phyloP scores from a whole-genome alignment of 2,797 vertebrate genomes.

The Lindbergichthys nudifrons region DNA sequence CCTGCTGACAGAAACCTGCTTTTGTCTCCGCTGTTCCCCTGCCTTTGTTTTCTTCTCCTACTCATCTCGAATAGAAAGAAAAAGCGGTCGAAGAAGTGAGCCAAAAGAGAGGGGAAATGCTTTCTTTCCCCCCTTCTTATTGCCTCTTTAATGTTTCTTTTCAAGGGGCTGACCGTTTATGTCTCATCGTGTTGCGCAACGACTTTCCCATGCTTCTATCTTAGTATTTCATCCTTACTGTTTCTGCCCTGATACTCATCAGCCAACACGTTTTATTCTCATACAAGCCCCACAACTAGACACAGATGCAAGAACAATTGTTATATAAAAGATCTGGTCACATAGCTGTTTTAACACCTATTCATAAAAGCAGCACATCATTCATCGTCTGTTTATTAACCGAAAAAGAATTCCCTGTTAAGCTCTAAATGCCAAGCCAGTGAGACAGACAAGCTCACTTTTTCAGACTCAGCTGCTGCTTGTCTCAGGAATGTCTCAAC shows the following conservation, averaged over 20 bases:
- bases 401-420: slow-evolving; percentile 45
- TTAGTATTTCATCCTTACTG: slow-evolving; percentile 15
- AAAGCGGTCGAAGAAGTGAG: slow-evolving; percentile 32
- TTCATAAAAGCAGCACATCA: slow-evolving; percentile 14
- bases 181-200: slow-evolving; percentile 44
- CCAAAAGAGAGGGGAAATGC: slow-evolving; percentile 18
- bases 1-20: slow-evolving; percentile 67
- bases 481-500: slow-evolving; percentile 79
- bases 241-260: slow-evolving; percentile 48
- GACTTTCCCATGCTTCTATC: slow-evolving; percentile 37
- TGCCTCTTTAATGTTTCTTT: slow-evolving; percentile 45
- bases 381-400: slow-evolving; percentile 51
- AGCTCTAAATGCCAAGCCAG: slow-evolving; percentile 54
- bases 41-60: slow-evolving; percentile 63
- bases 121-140: slow-evolving; percentile 32
- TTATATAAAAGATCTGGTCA: slow-evolving; percentile 26
- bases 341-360: slow-evolving; percentile 24
- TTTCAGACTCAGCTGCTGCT: slow-evolving; percentile 70
- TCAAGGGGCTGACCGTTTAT: slow-evolving; percentile 18
- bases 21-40: slow-evolving; percentile 56
- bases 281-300: slow-evolving; percentile 39
- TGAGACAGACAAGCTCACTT: slow-evolving; percentile 44
- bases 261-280: slow-evolving; percentile 55
- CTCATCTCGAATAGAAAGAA: slow-evolving; percentile 58
- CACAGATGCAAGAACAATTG: slow-evolving; percentile 38